Evolutionary conservation across 2,797 vertebrate species (phyloP).

Genomic region (Sebastes taczanowskii): DNA sequence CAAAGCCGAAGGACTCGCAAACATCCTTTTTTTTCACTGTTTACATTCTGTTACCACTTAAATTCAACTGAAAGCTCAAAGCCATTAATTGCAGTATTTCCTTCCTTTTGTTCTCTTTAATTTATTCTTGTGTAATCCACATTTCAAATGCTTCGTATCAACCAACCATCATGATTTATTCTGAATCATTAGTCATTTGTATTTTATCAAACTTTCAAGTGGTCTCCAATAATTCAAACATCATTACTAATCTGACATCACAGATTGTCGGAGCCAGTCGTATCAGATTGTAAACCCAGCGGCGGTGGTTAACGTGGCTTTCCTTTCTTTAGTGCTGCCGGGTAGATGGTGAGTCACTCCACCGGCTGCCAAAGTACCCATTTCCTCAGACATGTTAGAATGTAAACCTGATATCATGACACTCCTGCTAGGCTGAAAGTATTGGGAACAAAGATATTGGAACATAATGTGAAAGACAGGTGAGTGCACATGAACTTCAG

Average conservation of each 20-base stretch:
- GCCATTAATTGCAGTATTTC: not conserved
- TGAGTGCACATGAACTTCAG: not conserved
- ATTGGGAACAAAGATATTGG: not conserved
- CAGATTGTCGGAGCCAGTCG: slow-evolving; percentile 17
- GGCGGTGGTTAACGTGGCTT: not conserved
- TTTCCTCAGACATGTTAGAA: not conserved
- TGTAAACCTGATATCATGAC: not conserved
- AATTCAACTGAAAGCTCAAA: not conserved
- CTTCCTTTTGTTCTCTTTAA: not conserved
- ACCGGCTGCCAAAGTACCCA: not conserved
- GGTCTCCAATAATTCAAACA: slow-evolving; percentile 8
- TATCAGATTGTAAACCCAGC: slow-evolving; percentile 43
- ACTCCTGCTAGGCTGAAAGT: not conserved
- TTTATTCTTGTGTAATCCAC: slow-evolving; percentile 7
- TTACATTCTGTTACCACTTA: not conserved
- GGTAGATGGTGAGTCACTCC: slow-evolving; percentile 24
- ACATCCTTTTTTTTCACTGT: not conserved
- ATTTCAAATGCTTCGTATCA: not conserved
- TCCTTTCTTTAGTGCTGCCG: slow-evolving; percentile 16
- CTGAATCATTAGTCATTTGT: not conserved
- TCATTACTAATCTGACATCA: slow-evolving; percentile 6
- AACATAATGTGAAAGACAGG: not conserved
- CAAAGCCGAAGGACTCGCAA: slow-evolving; percentile 8
- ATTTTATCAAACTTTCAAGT: not conserved
- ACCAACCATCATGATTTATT: slow-evolving; percentile 2